Percentiles rank a stretch among this genome's conserved stretches.
These are phyloP conservation scores for Odontomachus brunneus DNA, from an alignment of 1,140 invertebrate genomes.

Conservation along the genomic window DNA sequence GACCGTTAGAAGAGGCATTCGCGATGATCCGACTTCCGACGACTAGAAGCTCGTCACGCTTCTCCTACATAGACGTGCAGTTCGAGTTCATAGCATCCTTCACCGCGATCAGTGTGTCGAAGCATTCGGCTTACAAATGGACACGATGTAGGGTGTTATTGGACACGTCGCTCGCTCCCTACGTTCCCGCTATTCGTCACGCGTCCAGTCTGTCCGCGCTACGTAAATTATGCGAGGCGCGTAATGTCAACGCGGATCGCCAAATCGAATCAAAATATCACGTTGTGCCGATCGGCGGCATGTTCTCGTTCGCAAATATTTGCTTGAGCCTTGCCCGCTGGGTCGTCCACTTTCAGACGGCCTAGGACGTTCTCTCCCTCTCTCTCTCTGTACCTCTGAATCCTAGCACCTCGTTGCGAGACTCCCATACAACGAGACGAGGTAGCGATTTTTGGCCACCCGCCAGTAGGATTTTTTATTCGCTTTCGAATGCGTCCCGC, in stretches of 20 bases:
- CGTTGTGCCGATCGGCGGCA: conserved; percentile 45
- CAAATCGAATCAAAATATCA: conserved; percentile 74
- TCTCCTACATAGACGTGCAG: not conserved
- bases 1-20: not conserved
- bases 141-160: conserved; percentile 49
- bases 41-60: not conserved
- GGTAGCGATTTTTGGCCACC: no score
- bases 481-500: no score
- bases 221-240: conserved; percentile 66
- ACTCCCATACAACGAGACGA: no score
- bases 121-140: conserved; percentile 65
- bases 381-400: no score
- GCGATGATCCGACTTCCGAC: not conserved
- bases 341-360: not conserved
- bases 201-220: conserved; percentile 10
- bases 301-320: conserved; percentile 59
- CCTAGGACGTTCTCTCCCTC: not conserved
- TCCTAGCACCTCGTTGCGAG: no score
- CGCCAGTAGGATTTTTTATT: no score
- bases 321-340: conserved; percentile 13
- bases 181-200: conserved; percentile 68
- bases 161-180: conserved; percentile 55
- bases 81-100: conserved; percentile 27
- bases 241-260: conserved; percentile 61
- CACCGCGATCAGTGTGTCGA: conserved; percentile 20